A percentile compares a stretch with the other conserved stretches of the same genome.
phyloP scores from a whole-genome alignment of 2,888 invertebrate genomes.

The Bimastos eiseni region DNA sequence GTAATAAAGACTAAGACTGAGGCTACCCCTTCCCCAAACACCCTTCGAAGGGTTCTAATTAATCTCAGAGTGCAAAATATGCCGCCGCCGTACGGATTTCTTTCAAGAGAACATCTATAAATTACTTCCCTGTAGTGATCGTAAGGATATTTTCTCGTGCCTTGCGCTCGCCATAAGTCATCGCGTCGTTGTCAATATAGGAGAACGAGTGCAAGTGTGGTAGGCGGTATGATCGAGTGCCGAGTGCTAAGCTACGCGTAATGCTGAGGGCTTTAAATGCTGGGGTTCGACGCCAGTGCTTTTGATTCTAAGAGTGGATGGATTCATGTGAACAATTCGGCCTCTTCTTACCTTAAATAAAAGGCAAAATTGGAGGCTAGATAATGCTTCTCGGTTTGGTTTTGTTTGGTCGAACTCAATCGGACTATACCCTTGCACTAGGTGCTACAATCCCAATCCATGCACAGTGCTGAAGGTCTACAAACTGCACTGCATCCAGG shows the following conservation, averaged over 20 bases:
- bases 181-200: not conserved
- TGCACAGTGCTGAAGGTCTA: not conserved
- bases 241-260: too few species aligned
- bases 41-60: not conserved
- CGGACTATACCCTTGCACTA: not conserved
- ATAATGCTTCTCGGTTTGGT: not conserved
- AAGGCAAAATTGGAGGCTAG: not conserved
- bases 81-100: not conserved
- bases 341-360: not conserved
- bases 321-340: not conserved
- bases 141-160: slow-evolving; percentile 2
- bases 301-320: not conserved
- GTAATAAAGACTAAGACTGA: not conserved
- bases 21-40: not conserved
- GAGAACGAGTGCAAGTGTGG: not conserved
- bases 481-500: not conserved
- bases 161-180: not conserved
- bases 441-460: not conserved
- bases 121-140: not conserved
- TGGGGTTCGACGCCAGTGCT: not conserved
- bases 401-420: not conserved
- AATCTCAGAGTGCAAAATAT: slow-evolving; percentile 9
- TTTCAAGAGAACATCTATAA: not conserved
- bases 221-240: not conserved
- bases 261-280: not conserved